phyloP scores from a whole-genome alignment of 2,797 vertebrate species.

The Megalops cyprinoides region DNA sequence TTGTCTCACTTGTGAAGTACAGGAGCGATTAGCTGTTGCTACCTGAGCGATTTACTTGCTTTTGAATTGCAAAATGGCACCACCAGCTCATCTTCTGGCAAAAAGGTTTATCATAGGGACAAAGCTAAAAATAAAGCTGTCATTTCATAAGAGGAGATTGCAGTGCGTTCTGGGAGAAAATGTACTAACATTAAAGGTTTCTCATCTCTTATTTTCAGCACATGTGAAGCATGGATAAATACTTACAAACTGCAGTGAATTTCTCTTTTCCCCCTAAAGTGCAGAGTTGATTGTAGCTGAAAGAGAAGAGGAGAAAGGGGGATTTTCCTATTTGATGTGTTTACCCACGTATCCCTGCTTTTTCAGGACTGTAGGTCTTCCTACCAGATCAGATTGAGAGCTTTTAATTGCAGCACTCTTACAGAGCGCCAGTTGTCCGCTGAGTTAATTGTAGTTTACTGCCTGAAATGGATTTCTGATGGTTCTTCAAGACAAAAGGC shows the following conservation, averaged over 20 bases:
- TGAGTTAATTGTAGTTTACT: slow-evolving; percentile 31
- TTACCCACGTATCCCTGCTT: background rate
- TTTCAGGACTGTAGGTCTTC: background rate
- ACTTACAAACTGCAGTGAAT: background rate
- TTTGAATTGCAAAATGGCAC: background rate
- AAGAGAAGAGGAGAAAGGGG: background rate
- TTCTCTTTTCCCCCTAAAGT: background rate
- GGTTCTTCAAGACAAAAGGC: background rate
- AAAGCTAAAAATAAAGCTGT: background rate
- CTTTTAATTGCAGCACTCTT: slow-evolving; percentile 30
- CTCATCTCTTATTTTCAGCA: background rate
- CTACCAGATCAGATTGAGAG: background rate
- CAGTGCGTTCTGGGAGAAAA: background rate
- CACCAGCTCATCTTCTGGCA: background rate
- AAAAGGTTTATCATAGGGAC: background rate
- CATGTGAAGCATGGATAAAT: slow-evolving; percentile 5
- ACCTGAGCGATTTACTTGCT: background rate
- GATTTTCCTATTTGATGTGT: background rate
- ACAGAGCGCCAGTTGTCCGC: background rate
- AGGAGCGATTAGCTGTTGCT: background rate
- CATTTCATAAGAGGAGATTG: background rate
- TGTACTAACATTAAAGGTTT: background rate
- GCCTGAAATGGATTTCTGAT: background rate
- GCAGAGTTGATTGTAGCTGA: background rate
- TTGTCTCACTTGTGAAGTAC: background rate